A percentile compares a stretch with the other conserved stretches of the same genome.
Conservation (phyloP, 1,140 invertebrate genomes). For the Penaeus japonicus region DNA sequence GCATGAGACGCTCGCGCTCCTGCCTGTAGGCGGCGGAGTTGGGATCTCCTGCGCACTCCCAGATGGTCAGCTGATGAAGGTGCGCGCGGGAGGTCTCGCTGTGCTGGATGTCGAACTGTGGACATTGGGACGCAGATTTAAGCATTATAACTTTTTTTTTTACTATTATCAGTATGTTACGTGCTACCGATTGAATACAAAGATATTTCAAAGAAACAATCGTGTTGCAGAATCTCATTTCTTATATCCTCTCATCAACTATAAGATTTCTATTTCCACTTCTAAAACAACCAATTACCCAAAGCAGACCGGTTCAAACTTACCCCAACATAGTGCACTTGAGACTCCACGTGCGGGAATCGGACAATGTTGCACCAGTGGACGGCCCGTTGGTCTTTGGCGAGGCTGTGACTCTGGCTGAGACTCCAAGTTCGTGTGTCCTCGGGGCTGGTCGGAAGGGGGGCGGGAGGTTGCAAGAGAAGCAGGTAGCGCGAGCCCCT, state of each 20-base stretch:
- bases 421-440: neutral
- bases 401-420: neutral
- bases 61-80: constrained; percentile 76
- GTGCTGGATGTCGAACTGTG: neutral
- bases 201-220: too few species aligned
- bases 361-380: constrained; percentile 9
- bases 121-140: neutral
- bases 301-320: neutral
- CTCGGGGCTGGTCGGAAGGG: neutral
- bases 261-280: too few species aligned
- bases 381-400: neutral
- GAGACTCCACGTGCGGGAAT: neutral
- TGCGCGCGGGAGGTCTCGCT: constrained; percentile 67
- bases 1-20: neutral
- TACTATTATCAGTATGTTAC: too few species aligned
- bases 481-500: neutral
- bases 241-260: too few species aligned
- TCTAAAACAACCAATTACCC: too few species aligned
- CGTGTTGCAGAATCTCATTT: too few species aligned
- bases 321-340: constrained; percentile 22
- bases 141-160: neutral
- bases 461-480: neutral
- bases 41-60: constrained; percentile 71
- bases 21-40: neutral
- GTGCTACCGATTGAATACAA: too few species aligned